Evolutionary conservation across 2,888 invertebrate species (phyloP), one percentile per base, ranked within the genome.

Genomic region (Andrena chrysosceles): DNA sequence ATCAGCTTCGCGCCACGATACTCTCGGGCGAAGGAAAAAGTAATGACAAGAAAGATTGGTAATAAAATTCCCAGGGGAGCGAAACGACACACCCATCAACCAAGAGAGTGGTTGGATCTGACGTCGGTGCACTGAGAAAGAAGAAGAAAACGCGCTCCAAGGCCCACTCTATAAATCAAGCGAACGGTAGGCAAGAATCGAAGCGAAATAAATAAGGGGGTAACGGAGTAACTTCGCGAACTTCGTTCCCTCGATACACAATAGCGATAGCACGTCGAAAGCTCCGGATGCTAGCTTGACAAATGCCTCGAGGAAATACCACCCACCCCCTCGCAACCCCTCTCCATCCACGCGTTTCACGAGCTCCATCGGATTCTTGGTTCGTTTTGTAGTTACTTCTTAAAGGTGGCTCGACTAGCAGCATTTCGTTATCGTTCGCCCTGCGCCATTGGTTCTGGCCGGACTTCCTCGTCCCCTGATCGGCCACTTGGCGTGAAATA

Each of bases 121-220:
- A 69, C 69, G 26, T 6, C 26, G 31, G 31, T 20, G 42, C 56
- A 31, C 20, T 23, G 16, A 16, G 49, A 31, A 29, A 52, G 62
- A 76, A 76, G 70, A 76, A 76, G 60, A 42, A 31, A 67, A 67
- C 56, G 10, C 42, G 16, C 2, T 54, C n/a, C 7, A 23, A 62
- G 23, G 62, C 26, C 20, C 20, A n/a, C 23, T 10, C 35, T 26
- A 72, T 81, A 81, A 81, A 81, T 81, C 81, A 77, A 63, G 7
- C 33, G 13, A 63, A 56, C 31, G n/a, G 35, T 48, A 64, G 52
- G 60, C 60, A 68, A 72, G 62, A 68, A 72, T 81, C 77, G 62
- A 62, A 63, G 62, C 20, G 72, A 77, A 68, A 71, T 77, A 81
- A 81, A 72, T 81, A 81, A 77, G 16, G 20, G 42, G 52, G 26